Conservation (phyloP, 2,888 invertebrate genomes). For the Aspidapion aeneum region DNA sequence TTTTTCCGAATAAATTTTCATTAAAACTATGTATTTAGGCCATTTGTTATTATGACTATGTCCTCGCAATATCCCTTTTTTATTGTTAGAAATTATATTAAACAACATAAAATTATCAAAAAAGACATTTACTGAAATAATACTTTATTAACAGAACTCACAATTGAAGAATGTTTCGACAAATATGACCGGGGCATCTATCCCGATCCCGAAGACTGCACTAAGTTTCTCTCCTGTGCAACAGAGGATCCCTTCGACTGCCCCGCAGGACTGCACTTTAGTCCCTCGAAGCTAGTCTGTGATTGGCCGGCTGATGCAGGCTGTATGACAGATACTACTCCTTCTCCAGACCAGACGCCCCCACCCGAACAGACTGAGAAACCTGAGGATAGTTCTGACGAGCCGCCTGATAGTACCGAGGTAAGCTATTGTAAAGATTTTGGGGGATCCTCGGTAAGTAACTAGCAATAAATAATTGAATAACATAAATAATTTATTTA, state of each 20-base stretch:
- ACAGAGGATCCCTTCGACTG: constrained; percentile 16
- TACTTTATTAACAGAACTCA: constrained; percentile 21
- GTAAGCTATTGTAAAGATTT: too few species aligned
- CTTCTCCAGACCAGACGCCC: constrained; percentile 13
- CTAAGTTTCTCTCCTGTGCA: constrained; percentile 19
- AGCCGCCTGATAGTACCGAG: background rate
- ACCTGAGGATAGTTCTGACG: background rate
- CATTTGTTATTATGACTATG: too few species aligned
- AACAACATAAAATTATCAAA: too few species aligned
- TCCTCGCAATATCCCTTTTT: too few species aligned
- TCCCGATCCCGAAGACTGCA: constrained; percentile 19
- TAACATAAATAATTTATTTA: too few species aligned
- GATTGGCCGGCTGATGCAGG: constrained; percentile 23
- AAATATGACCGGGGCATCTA: constrained; percentile 25
- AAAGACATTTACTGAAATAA: too few species aligned
- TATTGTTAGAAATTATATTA: too few species aligned
- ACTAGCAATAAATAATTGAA: too few species aligned
- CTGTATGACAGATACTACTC: constrained; percentile 23
- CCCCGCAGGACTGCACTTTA: constrained; percentile 22
- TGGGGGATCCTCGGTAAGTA: too few species aligned
- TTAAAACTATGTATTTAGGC: too few species aligned
- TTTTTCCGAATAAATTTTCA: too few species aligned
- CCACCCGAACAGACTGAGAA: constrained; percentile 5
- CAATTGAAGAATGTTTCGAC: constrained; percentile 25
- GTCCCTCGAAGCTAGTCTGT: constrained; percentile 15